phyloP scores from a whole-genome alignment of 2,113 vertebrate genomes.

The cattle (Bos taurus) region ARS-UCD2.0 NC_037345.1:14666001-14666500 shows the following conservation, averaged over 20 bases:
- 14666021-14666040: background rate
- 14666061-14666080: background rate
- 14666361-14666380: background rate
- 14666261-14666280: background rate
- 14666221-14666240: background rate
- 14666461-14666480: rapidly evolving
- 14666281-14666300: too few species aligned
- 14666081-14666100: background rate
- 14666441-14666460: background rate
- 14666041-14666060: background rate
- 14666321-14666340: too few species aligned
- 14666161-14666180: background rate
- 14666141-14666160: background rate
- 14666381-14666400: background rate
- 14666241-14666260: background rate
- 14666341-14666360: background rate
- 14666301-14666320: background rate
- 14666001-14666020: background rate
- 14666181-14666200: rapidly evolving
- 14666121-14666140: background rate
- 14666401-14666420: background rate
- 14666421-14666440: background rate
- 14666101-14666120: background rate
- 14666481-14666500: background rate
- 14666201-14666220: background rate